Evolutionary conservation across 2,797 vertebrate species (phyloP).

Genomic region (Vipera latastei): DNA sequence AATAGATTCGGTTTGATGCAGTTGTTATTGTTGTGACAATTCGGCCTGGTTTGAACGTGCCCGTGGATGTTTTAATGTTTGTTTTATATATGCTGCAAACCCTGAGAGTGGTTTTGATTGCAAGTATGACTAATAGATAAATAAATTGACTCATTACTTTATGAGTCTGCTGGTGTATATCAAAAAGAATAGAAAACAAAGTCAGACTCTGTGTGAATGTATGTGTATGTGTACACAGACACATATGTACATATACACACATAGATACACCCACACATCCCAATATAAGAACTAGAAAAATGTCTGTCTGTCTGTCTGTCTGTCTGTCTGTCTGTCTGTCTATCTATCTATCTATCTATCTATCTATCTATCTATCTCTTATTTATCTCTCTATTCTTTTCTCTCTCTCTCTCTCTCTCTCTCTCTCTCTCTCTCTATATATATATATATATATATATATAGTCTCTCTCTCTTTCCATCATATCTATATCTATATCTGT

Average conservation of each 20-base stretch:
- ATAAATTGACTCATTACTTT: neutral
- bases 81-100: neutral
- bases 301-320: too few relatives aligned
- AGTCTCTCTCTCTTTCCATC: too few relatives aligned
- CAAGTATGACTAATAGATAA: neutral
- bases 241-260: neutral
- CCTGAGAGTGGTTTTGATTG: neutral
- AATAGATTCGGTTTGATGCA: neutral
- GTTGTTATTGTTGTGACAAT: neutral
- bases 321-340: too few relatives aligned
- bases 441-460: too few relatives aligned
- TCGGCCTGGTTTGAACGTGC: neutral
- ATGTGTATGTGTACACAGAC: neutral
- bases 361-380: too few relatives aligned
- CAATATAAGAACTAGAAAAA: neutral
- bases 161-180: neutral
- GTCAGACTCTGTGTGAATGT: neutral
- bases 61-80: neutral
- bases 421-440: too few relatives aligned
- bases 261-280: neutral
- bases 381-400: too few relatives aligned
- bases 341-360: too few relatives aligned
- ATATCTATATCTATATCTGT: too few relatives aligned
- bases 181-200: neutral
- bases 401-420: too few relatives aligned